Evolutionary conservation across 2,888 invertebrate genomes (phyloP), one percentile per base, ranked within the genome.

Genomic region (Syrista parreyssii): DNA sequence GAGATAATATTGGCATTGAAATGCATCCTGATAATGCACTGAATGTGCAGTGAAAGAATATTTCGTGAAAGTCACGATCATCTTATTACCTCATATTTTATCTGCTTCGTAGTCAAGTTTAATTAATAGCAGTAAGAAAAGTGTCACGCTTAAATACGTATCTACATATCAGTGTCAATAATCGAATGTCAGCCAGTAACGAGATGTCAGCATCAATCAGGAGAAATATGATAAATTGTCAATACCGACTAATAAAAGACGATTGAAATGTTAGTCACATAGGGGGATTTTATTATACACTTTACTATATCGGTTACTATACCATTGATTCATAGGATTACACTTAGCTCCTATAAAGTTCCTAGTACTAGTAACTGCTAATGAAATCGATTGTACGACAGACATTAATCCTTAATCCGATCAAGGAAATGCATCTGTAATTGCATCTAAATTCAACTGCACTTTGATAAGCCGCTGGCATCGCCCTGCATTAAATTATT

Each of bases 1-100:
- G 40, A 76, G 73, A 78, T 80, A 78, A 80, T 78, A 79, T 75
- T 75, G n/a, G 73, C 68, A 12, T 40, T 74, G 71, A 33, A 12
- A 15, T 15, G 32, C 30, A 32, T 31, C 15, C 30, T 12, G 0
- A 31, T 71, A 71, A 71, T 71, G 3, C 3, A 9, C 30, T 33
- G 31, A 32, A 32, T 33, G 71, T 33, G 32, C 15, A 9, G 23
- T 55, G 9, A 23, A 55, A 6, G 55, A 55, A 23, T 55, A 55
- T 55, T 55, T 55, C 55, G 23, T 55, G 23, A 55, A 55, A 55
- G 55, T 55, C 55, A 55, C 23, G 55, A 55, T 55, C 55, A 55
- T 23, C 23, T 23, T 55, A 6, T 23, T 9, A 55, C 9, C 23
- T 55, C 55, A 9, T 55, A 23, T 23, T 55, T 55, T 9, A 23